These are phyloP conservation scores for Aldrovandia affinis DNA, from an alignment of 2,797 vertebrate species.

Conservation along the genomic window DNA sequence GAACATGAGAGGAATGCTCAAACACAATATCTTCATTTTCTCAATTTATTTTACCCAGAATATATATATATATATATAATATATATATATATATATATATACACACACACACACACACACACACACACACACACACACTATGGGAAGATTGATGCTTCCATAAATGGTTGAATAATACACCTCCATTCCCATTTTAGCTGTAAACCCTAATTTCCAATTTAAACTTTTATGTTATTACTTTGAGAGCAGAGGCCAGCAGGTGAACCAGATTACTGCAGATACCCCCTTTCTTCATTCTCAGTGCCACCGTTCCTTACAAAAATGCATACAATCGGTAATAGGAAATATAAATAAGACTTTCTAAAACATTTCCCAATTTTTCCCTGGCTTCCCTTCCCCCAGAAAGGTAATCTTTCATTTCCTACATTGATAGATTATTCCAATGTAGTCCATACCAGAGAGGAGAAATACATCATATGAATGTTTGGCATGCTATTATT, in stretches of 20 bases:
- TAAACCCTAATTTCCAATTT: slow-evolving; percentile 24
- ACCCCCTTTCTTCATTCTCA: slow-evolving; percentile 11
- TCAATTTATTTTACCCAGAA: no score
- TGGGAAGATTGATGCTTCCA: no score
- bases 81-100: not conserved
- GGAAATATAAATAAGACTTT: slow-evolving; percentile 50
- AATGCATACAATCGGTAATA: slow-evolving; percentile 31
- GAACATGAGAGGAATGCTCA: no score
- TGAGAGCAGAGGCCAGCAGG: slow-evolving; percentile 17
- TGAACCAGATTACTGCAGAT: slow-evolving; percentile 17
- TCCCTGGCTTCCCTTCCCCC: slow-evolving; percentile 3
- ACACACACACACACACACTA: no score
- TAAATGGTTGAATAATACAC: slow-evolving; percentile 9
- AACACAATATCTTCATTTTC: no score
- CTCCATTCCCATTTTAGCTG: slow-evolving; percentile 20
- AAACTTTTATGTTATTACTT: slow-evolving; percentile 29
- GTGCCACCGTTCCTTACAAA: slow-evolving; percentile 32
- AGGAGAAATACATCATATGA: slow-evolving; percentile 58
- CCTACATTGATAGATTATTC: slow-evolving; percentile 45
- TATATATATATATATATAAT: not conserved
- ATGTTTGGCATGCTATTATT: slow-evolving; percentile 62
- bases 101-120: not conserved
- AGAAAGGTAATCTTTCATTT: slow-evolving; percentile 52
- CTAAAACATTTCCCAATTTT: slow-evolving; percentile 46
- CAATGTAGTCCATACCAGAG: slow-evolving; percentile 44